Percentiles rank a stretch among this genome's conserved stretches.
Evolutionary conservation across 2,113 vertebrate genomes (phyloP).

Genomic region (Dicaeum eximium): DNA sequence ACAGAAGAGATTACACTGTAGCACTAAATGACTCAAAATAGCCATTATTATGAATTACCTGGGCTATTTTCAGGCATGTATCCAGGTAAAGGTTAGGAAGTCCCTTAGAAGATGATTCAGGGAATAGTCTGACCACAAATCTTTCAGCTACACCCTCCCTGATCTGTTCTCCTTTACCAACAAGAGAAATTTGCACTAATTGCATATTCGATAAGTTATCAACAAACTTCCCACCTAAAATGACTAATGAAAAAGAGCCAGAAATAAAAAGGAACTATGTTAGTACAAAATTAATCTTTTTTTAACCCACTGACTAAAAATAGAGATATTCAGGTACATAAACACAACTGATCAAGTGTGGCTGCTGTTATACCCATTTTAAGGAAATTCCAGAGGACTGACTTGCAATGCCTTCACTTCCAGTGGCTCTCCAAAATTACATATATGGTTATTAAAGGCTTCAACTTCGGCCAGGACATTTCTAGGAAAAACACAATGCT

Average conservation of each 20-base stretch:
- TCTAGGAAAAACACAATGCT: neutral
- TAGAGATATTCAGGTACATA: neutral
- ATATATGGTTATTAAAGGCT: neutral
- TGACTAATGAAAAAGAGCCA: neutral
- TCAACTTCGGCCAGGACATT: neutral
- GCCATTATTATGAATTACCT: neutral
- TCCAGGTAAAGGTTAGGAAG: neutral
- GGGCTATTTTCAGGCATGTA: neutral
- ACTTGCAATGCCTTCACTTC: slow-evolving; percentile 1
- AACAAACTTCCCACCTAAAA: neutral
- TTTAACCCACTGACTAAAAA: neutral
- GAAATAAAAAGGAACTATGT: neutral
- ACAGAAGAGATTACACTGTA: neutral
- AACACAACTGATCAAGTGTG: neutral
- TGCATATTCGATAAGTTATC: neutral
- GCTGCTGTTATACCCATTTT: slow-evolving; percentile 10
- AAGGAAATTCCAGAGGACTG: slow-evolving; percentile 44
- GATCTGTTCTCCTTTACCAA: neutral
- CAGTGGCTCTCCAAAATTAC: neutral
- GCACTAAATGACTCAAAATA: neutral
- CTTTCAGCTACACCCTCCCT: neutral
- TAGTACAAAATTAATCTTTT: neutral
- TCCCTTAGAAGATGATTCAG: neutral
- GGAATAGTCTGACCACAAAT: neutral
- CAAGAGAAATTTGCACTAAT: neutral